Evolutionary conservation across 2,113 vertebrate genomes (phyloP).

Genomic region (Numida meleagris): DNA sequence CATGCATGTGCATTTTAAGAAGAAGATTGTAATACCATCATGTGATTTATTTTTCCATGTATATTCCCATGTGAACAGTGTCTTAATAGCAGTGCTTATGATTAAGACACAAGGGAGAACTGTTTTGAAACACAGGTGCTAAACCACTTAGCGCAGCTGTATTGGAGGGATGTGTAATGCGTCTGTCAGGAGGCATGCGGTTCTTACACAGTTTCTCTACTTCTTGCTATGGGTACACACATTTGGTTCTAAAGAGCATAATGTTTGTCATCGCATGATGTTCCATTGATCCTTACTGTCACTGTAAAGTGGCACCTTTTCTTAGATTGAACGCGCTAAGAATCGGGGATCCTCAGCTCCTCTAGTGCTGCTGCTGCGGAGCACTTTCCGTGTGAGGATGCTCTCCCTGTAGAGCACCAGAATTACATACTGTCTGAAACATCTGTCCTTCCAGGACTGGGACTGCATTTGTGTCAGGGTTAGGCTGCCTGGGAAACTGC

Average conservation of each 20-base stretch:
- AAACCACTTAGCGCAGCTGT: not conserved
- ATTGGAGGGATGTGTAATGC: not conserved
- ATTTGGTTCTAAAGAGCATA: not conserved
- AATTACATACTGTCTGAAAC: not conserved
- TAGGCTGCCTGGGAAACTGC: not conserved
- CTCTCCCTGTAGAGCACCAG: fast-evolving
- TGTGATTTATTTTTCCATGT: not conserved
- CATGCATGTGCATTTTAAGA: not conserved
- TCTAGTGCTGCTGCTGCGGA: fast-evolving
- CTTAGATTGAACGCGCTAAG: not conserved
- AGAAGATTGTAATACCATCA: not conserved
- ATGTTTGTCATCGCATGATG: not conserved
- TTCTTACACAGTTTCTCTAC: not conserved
- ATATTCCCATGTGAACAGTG: not conserved
- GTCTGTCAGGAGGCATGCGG: fast-evolving
- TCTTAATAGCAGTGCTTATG: not conserved
- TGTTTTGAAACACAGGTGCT: not conserved
- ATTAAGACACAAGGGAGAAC: not conserved
- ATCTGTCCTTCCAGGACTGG: not conserved
- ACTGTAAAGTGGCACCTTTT: fast-evolving
- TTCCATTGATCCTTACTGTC: not conserved
- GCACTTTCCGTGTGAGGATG: not conserved
- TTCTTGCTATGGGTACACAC: not conserved
- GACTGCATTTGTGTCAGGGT: fast-evolving
- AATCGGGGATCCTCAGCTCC: fast-evolving